Percentiles rank a stretch among this genome's conserved stretches.
Evolutionary conservation across 2,797 vertebrate genomes (phyloP).

Genomic region (Balearica regulorum): DNA sequence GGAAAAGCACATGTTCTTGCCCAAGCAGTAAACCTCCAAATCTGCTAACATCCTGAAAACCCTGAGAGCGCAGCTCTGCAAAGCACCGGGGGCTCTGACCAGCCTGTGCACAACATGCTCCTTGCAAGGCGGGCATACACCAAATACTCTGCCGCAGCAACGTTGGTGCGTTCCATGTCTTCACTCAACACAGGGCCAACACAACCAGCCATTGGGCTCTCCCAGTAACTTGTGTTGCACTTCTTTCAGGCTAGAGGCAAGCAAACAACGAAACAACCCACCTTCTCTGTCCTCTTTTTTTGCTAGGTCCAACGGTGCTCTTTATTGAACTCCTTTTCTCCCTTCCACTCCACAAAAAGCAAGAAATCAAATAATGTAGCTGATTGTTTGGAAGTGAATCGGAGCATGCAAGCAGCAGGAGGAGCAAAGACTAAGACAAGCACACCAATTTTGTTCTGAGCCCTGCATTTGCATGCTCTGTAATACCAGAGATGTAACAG

Average conservation of each 20-base stretch:
- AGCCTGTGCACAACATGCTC: accelerated
- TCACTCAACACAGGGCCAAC: background rate
- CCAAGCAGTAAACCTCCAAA: background rate
- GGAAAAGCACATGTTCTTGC: background rate
- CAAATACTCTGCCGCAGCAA: background rate
- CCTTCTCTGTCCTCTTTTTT: background rate
- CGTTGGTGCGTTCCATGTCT: accelerated
- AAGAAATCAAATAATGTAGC: background rate
- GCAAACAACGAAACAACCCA: background rate
- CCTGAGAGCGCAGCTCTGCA: background rate
- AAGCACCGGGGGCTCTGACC: background rate
- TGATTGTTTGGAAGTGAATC: background rate
- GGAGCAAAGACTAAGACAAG: background rate
- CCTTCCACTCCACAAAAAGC: background rate
- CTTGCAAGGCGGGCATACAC: too few species aligned
- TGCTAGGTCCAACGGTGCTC: background rate
- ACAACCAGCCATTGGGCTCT: background rate
- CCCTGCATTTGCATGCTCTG: background rate
- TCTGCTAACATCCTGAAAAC: background rate
- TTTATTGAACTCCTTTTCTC: background rate
- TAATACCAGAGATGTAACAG: background rate
- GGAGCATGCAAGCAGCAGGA: background rate
- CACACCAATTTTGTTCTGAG: background rate
- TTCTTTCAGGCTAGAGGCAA: background rate
- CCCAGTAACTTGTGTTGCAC: background rate